A percentile compares a stretch with the other conserved stretches of the same genome.
These are phyloP conservation scores for Phocides pigmalion DNA, from an alignment of 1,140 invertebrate species.

Conservation along the genomic window DNA sequence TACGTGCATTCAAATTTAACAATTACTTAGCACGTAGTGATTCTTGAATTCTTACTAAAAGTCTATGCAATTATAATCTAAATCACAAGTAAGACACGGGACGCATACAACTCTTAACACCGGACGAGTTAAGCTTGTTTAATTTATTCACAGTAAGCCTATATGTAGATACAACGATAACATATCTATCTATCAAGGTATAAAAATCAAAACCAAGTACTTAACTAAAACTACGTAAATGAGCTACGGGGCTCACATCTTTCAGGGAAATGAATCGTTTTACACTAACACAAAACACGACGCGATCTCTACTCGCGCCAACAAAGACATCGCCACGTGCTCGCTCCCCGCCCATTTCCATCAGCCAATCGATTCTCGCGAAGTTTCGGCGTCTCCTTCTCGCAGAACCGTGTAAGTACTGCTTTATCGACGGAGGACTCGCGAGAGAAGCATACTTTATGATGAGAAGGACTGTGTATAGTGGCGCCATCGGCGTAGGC, in stretches of 20 bases:
- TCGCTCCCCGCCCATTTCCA: slow-evolving; percentile 71
- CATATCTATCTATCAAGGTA: no score
- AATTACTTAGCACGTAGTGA: no score
- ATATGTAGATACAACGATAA: no score
- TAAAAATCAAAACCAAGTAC: slow-evolving; percentile 3
- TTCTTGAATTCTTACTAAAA: no score
- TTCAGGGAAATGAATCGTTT: slow-evolving; percentile 51
- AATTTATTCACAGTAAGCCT: slow-evolving; percentile 18
- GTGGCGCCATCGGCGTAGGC: slow-evolving; percentile 72
- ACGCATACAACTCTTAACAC: background rate
- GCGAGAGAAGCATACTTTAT: slow-evolving; percentile 65
- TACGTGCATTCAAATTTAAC: no score
- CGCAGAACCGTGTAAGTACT: slow-evolving; percentile 43
- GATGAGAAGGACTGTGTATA: slow-evolving; percentile 61
- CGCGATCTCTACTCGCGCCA: slow-evolving; percentile 43
- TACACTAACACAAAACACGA: slow-evolving; percentile 53
- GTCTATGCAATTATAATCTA: no score
- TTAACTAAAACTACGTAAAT: slow-evolving; percentile 1
- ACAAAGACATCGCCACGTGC: slow-evolving; percentile 73
- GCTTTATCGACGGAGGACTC: slow-evolving; percentile 75
- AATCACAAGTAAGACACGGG: background rate
- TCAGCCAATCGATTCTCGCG: slow-evolving; percentile 73
- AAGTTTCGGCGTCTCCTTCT: slow-evolving; percentile 63
- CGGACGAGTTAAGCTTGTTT: background rate
- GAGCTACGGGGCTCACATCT: slow-evolving; percentile 36